Evolutionary conservation across 2,797 vertebrate genomes (phyloP).

Genomic region (Xenentodon cancila): DNA sequence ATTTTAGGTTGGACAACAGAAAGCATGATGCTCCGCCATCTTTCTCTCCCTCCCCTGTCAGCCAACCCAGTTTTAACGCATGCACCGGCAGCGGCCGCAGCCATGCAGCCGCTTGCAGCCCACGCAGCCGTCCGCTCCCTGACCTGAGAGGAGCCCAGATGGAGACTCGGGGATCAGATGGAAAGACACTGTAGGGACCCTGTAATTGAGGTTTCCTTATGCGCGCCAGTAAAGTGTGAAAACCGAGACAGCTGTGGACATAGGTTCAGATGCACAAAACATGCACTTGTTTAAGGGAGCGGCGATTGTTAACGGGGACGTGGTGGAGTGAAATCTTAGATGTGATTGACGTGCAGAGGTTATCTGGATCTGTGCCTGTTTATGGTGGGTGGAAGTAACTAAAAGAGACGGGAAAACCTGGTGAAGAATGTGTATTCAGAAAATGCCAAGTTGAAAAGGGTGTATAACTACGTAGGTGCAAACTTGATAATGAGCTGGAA

Average conservation of each 20-base stretch:
- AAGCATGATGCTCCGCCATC: conserved; percentile 82
- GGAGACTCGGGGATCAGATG: conserved; percentile 44
- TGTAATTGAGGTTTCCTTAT: conserved; percentile 46
- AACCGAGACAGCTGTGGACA: conserved; percentile 2
- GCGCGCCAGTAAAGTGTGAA: conserved; percentile 18
- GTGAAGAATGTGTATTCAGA: conserved; percentile 2
- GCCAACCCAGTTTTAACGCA: conserved; percentile 76
- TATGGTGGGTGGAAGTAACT: conserved; percentile 18
- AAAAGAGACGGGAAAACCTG: conserved; percentile 11
- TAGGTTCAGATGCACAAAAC: conserved; percentile 29
- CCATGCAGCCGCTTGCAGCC: conserved; percentile 58
- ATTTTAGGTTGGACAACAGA: conserved; percentile 86
- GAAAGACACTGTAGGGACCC: conserved; percentile 36
- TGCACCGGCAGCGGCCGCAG: conserved; percentile 73
- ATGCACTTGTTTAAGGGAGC: neutral
- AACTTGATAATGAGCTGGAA: conserved; percentile 27
- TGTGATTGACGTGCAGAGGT: conserved; percentile 35
- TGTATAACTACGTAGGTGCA: neutral
- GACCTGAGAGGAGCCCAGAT: conserved; percentile 61
- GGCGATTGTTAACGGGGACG: conserved; percentile 9
- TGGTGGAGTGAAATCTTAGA: conserved; percentile 13
- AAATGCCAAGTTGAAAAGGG: neutral
- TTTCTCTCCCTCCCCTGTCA: conserved; percentile 70
- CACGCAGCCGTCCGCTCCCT: conserved; percentile 62
- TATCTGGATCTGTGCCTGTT: conserved; percentile 10